Percentiles rank a stretch among this genome's conserved stretches.
Evolutionary conservation across 1,140 invertebrate species (phyloP).

Genomic region (Leptopilina boulardi): DNA sequence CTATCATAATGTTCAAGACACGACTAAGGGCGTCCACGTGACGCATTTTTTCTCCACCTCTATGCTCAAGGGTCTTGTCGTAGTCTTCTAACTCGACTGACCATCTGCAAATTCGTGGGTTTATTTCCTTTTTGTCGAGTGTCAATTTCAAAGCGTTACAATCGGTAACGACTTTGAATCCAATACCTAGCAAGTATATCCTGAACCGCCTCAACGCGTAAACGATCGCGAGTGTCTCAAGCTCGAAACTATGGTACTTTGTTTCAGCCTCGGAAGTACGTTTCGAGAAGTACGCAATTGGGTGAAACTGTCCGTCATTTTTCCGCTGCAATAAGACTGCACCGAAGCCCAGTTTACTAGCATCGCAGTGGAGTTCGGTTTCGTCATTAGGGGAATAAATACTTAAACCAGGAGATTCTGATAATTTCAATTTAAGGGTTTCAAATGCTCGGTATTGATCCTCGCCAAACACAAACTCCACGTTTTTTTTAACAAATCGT

Average conservation of each 20-base stretch:
- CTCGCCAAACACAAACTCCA: too few relatives aligned
- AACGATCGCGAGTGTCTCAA: background rate
- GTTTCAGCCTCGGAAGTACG: background rate
- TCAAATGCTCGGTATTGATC: too few relatives aligned
- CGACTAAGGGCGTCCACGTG: conserved; percentile 50
- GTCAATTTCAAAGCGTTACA: background rate
- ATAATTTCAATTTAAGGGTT: too few relatives aligned
- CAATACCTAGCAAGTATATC: background rate
- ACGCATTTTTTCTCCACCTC: conserved; percentile 13
- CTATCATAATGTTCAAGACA: background rate
- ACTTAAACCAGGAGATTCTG: too few relatives aligned
- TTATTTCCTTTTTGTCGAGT: background rate
- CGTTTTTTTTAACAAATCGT: conserved; percentile 42
- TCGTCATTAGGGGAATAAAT: too few relatives aligned
- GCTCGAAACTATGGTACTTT: background rate
- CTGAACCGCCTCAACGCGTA: background rate
- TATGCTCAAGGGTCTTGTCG: conserved; percentile 51
- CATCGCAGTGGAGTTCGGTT: too few relatives aligned
- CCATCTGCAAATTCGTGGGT: conserved; percentile 56
- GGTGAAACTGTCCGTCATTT: too few relatives aligned
- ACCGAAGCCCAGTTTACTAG: too few relatives aligned
- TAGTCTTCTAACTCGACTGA: conserved; percentile 61
- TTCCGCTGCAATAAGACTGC: too few relatives aligned
- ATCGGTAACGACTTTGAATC: background rate
- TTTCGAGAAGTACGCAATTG: too few relatives aligned